A percentile compares a stretch with the other conserved stretches of the same genome.
Evolutionary conservation across 2,797 vertebrate species (phyloP).

Genomic region (Poecilia wingei): DNA sequence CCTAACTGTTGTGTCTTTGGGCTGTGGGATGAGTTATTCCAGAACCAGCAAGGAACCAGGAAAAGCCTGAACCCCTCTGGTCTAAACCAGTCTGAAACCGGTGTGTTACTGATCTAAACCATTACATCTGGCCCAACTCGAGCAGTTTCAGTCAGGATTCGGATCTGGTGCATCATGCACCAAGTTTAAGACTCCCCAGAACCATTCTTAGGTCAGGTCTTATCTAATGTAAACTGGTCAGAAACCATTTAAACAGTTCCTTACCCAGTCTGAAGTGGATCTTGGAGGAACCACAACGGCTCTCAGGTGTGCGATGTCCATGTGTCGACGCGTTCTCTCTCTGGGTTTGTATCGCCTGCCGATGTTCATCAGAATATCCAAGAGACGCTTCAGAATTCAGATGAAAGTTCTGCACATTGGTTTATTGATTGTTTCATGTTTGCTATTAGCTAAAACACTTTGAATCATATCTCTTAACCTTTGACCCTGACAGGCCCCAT

Average conservation of each 20-base stretch:
- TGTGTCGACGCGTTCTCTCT: not conserved
- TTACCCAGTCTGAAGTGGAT: not conserved
- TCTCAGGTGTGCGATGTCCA: not conserved
- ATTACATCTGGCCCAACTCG: not conserved
- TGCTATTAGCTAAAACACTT: not conserved
- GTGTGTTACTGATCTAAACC: not conserved
- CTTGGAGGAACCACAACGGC: not conserved
- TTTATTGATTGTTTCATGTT: not conserved
- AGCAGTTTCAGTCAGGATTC: not conserved
- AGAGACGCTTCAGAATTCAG: not conserved
- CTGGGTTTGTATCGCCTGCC: not conserved
- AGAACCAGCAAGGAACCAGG: not conserved
- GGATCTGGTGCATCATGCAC: not conserved
- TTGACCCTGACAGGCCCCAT: conserved; percentile 85
- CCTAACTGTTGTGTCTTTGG: not conserved
- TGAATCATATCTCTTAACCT: not conserved
- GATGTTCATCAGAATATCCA: not conserved
- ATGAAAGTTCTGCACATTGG: not conserved
- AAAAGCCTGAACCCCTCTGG: not conserved
- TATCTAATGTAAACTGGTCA: not conserved
- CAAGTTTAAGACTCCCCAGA: not conserved
- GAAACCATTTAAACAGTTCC: not conserved
- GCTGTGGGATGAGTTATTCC: not conserved
- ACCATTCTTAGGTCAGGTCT: not conserved
- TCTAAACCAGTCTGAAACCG: not conserved